Conservation (phyloP, 1,140 invertebrate genomes). For the Venustaconcha ellipsiformis region DNA sequence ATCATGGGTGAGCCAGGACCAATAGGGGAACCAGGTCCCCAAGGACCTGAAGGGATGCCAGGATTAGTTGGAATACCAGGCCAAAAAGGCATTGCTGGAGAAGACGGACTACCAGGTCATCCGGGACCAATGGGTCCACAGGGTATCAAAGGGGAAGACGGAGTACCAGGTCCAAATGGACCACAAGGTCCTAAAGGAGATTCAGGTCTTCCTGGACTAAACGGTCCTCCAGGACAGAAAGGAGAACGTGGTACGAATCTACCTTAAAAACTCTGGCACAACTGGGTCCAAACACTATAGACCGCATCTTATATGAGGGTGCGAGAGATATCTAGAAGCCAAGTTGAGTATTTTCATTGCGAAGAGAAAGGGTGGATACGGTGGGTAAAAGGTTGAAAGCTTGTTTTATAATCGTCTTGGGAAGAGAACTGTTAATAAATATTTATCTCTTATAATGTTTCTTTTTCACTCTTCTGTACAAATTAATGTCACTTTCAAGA, state of each 20-base stretch:
- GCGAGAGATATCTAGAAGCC: too few relatives aligned
- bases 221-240: conserved; percentile 10
- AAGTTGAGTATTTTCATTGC: too few relatives aligned
- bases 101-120: conserved; percentile 2
- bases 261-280: too few relatives aligned
- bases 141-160: conserved; percentile 12
- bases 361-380: too few relatives aligned
- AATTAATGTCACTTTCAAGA: too few relatives aligned
- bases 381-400: too few relatives aligned
- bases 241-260: background rate
- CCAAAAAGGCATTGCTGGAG: conserved; percentile 9
- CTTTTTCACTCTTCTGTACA: too few relatives aligned
- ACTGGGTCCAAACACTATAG: too few relatives aligned
- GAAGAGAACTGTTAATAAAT: too few relatives aligned
- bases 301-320: too few relatives aligned
- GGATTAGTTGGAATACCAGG: conserved; percentile 7
- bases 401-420: too few relatives aligned
- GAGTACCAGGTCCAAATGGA: conserved; percentile 13
- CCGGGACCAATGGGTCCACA: conserved; percentile 1
- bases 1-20: conserved; percentile 10
- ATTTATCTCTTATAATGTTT: too few relatives aligned
- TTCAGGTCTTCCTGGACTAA: conserved; percentile 6
- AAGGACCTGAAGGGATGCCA: conserved; percentile 10
- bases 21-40: background rate
- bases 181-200: conserved; percentile 18